Evolutionary conservation across 2,113 vertebrate species (phyloP), one percentile per base, ranked within the genome.

Genomic region (Orthochromis malagaraziensis): DNA sequence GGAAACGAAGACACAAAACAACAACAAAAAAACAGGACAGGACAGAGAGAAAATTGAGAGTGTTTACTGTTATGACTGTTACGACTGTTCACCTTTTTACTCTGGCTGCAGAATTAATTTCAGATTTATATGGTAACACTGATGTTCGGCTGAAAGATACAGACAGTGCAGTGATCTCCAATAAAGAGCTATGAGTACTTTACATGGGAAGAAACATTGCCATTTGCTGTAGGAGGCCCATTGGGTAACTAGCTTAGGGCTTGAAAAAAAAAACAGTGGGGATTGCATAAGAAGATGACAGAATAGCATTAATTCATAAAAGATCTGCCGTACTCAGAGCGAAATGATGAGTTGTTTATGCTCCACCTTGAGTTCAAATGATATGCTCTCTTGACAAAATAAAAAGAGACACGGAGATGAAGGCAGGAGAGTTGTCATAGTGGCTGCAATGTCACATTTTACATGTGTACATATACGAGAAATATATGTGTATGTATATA

Each of bases 21-120:
- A 81, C 82, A 33, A 55, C 2, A 87, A 88, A 77, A 49, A 49
- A 57, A n/a, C 63, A 87, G 82, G 9, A 54, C n/a, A 47, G 0
- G 42, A 31, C 26, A 49, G 16, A 49, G 10, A 77, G 24, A 47
- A 79, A 70, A 10, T 24, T 12, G 79, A 86, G 77, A 87, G 81
- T 88, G 82, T 92, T 90, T 83, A 91, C 81, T 89, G 84, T 91
- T 94, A 92, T 93, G 84, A 88, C 88, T 91, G 84, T 91, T 94
- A 91, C 87, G 83, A 90, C 88, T 91, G 84, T 91, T 95, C 92
- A 94, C 89, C 93, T 95, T 93, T 94, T 92, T 87, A 94, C 88
- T 90, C 90, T 86, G 84, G 83, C 88, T 85, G 82, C 84, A 89
- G 93, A 95, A 94, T 95, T 94, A 90, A 93, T 95, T 94, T 91